phyloP scores from a whole-genome alignment of 2,888 invertebrate species.

The Thymelicus sylvestris region DNA sequence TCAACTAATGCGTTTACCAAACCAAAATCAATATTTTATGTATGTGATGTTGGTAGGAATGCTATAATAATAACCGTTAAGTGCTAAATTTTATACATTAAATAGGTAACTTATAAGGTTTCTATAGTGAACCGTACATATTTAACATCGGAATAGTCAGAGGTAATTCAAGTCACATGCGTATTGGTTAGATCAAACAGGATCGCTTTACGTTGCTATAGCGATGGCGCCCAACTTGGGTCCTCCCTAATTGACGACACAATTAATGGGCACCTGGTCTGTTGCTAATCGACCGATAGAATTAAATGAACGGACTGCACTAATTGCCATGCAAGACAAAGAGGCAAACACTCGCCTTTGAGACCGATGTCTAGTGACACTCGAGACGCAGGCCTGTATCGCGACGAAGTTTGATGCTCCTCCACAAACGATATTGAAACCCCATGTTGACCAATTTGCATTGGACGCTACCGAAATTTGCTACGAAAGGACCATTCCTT shows the following conservation, averaged over 20 bases:
- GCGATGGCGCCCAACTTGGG: slow-evolving; percentile 64
- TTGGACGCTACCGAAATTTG: background rate
- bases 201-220: slow-evolving; percentile 47
- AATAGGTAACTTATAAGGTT: background rate
- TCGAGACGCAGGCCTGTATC: slow-evolving; percentile 71
- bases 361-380: slow-evolving; percentile 78
- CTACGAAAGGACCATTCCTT: background rate
- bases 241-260: slow-evolving; percentile 73
- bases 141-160: background rate
- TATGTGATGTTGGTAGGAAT: background rate
- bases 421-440: slow-evolving; percentile 57
- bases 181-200: slow-evolving; percentile 8
- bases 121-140: background rate
- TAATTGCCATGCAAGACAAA: slow-evolving; percentile 84
- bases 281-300: slow-evolving; percentile 83
- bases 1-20: slow-evolving; percentile 41
- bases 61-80: no score
- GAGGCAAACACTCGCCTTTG: slow-evolving; percentile 83
- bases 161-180: background rate
- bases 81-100: background rate
- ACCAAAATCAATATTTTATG: slow-evolving; percentile 6
- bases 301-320: slow-evolving; percentile 83
- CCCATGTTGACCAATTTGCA: slow-evolving; percentile 18
- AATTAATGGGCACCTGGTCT: slow-evolving; percentile 79
- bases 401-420: slow-evolving; percentile 54